A percentile compares a stretch with the other conserved stretches of the same genome.
Evolutionary conservation across 2,797 vertebrate species (phyloP).

Genomic region (Tangara arthus): DNA sequence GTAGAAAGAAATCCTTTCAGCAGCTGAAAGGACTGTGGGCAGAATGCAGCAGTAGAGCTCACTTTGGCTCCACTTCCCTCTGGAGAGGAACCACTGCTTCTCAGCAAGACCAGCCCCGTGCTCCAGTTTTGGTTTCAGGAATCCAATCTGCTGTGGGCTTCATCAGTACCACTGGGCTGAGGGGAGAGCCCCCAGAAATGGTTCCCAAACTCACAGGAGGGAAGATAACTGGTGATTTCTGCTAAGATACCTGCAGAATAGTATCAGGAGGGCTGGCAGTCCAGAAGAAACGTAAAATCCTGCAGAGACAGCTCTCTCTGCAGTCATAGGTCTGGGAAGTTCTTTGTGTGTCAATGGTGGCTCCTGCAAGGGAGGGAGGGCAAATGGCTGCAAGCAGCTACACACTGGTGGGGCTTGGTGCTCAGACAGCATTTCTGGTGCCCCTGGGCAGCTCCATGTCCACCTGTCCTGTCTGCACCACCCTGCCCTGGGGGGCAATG

Average conservation of each 20-base stretch:
- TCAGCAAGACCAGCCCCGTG: background rate
- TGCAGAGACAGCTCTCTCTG: fast-evolving
- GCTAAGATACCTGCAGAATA: background rate
- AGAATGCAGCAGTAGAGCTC: background rate
- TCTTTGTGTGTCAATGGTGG: background rate
- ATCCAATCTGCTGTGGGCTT: background rate
- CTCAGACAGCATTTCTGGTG: background rate
- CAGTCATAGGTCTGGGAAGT: background rate
- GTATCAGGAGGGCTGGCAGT: background rate
- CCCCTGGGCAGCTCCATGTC: background rate
- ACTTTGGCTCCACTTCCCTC: background rate
- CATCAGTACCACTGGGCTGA: background rate
- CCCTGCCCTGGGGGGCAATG: background rate
- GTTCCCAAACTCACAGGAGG: background rate
- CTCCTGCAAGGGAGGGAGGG: background rate
- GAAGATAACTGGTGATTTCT: background rate
- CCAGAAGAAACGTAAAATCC: background rate
- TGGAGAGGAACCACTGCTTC: background rate
- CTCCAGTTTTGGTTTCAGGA: background rate
- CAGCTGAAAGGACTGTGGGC: background rate
- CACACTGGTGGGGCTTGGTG: background rate
- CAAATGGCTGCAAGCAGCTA: background rate
- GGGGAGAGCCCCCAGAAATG: background rate
- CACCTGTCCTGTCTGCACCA: background rate
- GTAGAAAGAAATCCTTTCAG: background rate